A percentile compares a stretch with the other conserved stretches of the same genome.
phyloP scores from a whole-genome alignment of 1,140 invertebrate species.

The Drosophila bocki region DNA sequence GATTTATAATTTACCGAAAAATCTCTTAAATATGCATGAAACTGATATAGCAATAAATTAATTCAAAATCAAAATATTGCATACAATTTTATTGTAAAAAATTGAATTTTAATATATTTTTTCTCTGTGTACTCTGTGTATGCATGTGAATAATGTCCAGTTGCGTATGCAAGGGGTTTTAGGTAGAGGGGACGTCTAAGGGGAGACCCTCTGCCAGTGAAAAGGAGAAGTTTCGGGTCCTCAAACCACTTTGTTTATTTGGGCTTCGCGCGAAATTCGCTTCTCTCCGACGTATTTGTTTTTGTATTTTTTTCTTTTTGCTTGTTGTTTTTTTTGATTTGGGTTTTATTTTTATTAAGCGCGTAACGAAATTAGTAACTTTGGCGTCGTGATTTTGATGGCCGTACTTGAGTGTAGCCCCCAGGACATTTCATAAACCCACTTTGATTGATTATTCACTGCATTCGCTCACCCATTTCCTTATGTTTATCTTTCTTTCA shows the following conservation, averaged over 20 bases:
- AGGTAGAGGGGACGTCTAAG: not conserved
- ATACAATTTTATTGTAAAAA: too few species aligned
- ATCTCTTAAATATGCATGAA: too few species aligned
- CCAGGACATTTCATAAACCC: constrained; percentile 67
- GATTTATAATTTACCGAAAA: too few species aligned
- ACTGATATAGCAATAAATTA: too few species aligned
- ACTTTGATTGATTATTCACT: constrained; percentile 72
- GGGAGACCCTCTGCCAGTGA: not conserved
- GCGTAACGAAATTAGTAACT: constrained; percentile 76
- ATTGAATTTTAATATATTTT: not conserved
- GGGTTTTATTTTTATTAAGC: constrained; percentile 70
- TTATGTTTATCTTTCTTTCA: constrained; percentile 87
- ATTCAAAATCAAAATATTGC: too few species aligned
- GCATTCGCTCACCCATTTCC: constrained; percentile 12
- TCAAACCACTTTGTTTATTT: constrained; percentile 70
- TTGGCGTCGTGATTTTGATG: constrained; percentile 64
- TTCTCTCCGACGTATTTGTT: constrained; percentile 7
- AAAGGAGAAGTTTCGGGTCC: constrained; percentile 6
- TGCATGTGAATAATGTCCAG: constrained; percentile 82
- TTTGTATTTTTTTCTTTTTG: not conserved
- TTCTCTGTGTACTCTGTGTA: constrained; percentile 49
- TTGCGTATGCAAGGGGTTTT: constrained; percentile 38
- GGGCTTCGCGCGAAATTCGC: constrained; percentile 47
- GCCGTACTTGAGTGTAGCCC: constrained; percentile 35
- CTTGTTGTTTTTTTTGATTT: constrained; percentile 13